phyloP scores from a whole-genome alignment of 1,140 invertebrate species.

The Eumeta japonica region DNA sequence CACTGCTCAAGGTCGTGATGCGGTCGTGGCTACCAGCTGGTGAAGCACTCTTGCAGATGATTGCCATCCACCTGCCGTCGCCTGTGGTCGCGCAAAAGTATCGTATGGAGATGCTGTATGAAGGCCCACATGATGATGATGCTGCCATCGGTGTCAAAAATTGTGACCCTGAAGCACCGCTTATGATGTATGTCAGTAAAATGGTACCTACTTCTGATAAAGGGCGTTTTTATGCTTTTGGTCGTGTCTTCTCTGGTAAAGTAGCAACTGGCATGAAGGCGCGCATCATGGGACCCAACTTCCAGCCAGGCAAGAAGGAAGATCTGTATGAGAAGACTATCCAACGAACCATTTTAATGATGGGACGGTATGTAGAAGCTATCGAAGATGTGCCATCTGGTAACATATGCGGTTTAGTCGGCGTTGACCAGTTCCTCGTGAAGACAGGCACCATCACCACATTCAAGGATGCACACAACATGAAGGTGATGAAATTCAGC shows the following conservation, averaged over 20 bases:
- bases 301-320: conserved; percentile 95
- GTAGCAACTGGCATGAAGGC: conserved; percentile 91
- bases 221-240: conserved; percentile 99
- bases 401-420: conserved; percentile 99
- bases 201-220: conserved; percentile 99
- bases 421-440: conserved; percentile 98
- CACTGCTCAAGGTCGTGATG: conserved; percentile 93
- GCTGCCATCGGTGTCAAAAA: conserved; percentile 86
- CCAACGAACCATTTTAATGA: conserved; percentile 99
- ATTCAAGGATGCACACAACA: conserved; percentile 98
- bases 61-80: conserved; percentile 98
- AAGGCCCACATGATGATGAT: conserved; percentile 96
- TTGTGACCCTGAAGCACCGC: conserved; percentile 93
- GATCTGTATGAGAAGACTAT: conserved; percentile 99
- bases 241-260: conserved; percentile 98
- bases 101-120: conserved; percentile 98
- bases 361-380: conserved; percentile 99
- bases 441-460: conserved; percentile 99
- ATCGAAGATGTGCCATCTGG: conserved; percentile 99
- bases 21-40: conserved; percentile 98
- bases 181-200: conserved; percentile 99
- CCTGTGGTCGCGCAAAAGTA: conserved; percentile 99
- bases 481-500: conserved; percentile 98
- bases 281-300: conserved; percentile 98
- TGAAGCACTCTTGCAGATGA: conserved; percentile 99